phyloP scores from a whole-genome alignment of 2,797 vertebrate genomes.

The Coilia nasus region DNA sequence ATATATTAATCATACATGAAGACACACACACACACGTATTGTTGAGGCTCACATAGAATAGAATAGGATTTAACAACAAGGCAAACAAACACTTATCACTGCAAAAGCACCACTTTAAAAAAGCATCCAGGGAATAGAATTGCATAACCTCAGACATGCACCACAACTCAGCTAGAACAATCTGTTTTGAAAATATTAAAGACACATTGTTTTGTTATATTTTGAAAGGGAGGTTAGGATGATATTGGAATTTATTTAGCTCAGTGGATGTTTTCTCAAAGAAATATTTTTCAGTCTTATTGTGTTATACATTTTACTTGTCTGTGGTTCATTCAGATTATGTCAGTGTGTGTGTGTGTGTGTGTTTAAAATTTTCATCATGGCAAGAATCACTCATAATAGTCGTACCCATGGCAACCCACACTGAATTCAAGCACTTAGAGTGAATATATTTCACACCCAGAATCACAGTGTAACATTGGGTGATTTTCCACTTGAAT shows the following conservation, averaged over 20 bases:
- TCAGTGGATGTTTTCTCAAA: neutral
- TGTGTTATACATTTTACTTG: neutral
- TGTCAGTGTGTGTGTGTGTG: neutral
- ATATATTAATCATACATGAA: too few relatives aligned
- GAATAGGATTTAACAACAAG: too few relatives aligned
- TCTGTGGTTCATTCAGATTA: neutral
- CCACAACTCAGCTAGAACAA: neutral
- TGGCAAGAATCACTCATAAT: neutral
- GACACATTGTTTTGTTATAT: neutral
- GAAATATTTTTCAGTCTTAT: neutral
- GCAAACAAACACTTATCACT: neutral
- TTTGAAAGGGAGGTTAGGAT: neutral
- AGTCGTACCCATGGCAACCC: neutral
- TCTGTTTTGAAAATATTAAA: neutral
- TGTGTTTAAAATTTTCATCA: neutral
- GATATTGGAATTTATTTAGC: neutral
- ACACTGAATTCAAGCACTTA: neutral
- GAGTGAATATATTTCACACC: neutral
- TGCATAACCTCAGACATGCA: neutral
- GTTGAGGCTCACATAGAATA: neutral
- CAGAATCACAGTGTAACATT: neutral
- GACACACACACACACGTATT: neutral
- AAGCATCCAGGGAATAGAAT: neutral
- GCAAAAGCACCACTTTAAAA: neutral
- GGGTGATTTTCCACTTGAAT: neutral